These are phyloP conservation scores for Pyralis farinalis DNA, from an alignment of 2,888 invertebrate genomes.

Conservation along the genomic window DNA sequence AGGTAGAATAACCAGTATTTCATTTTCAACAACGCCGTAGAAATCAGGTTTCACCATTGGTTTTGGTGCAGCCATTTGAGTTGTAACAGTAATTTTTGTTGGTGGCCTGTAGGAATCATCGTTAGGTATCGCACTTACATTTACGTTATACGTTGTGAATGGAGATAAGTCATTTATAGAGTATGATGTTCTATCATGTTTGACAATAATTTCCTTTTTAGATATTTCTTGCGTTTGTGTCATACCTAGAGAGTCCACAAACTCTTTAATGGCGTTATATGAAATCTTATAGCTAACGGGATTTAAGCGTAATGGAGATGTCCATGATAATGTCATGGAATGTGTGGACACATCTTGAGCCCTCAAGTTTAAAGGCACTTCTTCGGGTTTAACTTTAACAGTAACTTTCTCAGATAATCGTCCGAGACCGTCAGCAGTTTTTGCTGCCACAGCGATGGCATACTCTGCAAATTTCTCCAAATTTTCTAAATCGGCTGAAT, in stretches of 20 bases:
- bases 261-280: slow-evolving; percentile 95
- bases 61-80: slow-evolving; percentile 97
- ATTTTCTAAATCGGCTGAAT: slow-evolving; percentile 93
- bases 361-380: slow-evolving; percentile 93
- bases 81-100: slow-evolving; percentile 95
- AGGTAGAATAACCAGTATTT: slow-evolving; percentile 94
- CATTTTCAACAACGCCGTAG: slow-evolving; percentile 92
- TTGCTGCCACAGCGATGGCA: slow-evolving; percentile 93
- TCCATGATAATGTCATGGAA: slow-evolving; percentile 95
- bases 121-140: slow-evolving; percentile 93
- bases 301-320: slow-evolving; percentile 93
- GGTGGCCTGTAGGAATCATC: slow-evolving; percentile 93
- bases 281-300: slow-evolving; percentile 94
- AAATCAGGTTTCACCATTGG: slow-evolving; percentile 98
- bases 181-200: slow-evolving; percentile 85
- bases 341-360: slow-evolving; percentile 96
- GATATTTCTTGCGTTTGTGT: slow-evolving; percentile 93
- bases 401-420: slow-evolving; percentile 93
- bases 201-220: slow-evolving; percentile 86
- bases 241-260: slow-evolving; percentile 95
- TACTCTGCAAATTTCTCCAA: slow-evolving; percentile 95
- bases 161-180: slow-evolving; percentile 94
- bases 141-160: slow-evolving; percentile 96
- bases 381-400: slow-evolving; percentile 95
- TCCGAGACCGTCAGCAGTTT: slow-evolving; percentile 90